A percentile compares a stretch with the other conserved stretches of the same genome.
Conservation (phyloP, 2,888 invertebrate species). For the Athalia circularis region DNA sequence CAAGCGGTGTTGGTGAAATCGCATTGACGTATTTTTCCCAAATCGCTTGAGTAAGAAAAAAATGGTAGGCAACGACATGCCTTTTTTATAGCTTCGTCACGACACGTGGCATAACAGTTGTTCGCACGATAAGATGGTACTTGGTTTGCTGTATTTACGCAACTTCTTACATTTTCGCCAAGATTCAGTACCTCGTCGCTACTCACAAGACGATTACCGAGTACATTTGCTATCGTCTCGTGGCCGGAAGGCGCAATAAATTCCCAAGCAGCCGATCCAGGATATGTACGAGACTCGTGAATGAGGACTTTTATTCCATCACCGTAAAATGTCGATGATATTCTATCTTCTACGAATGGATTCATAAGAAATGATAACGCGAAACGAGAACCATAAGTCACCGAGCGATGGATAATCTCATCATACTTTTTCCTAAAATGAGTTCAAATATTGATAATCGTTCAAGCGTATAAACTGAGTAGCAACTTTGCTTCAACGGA, state of each 20-base stretch:
- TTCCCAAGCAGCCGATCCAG: slow-evolving; percentile 57
- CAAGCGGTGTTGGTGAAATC: slow-evolving; percentile 67
- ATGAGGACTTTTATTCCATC: slow-evolving; percentile 65
- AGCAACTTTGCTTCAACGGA: too few species aligned
- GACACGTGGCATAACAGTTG: slow-evolving; percentile 69
- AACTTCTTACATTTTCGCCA: slow-evolving; percentile 58
- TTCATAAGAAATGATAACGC: slow-evolving; percentile 59
- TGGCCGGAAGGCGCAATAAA: slow-evolving; percentile 55
- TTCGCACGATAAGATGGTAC: slow-evolving; percentile 60
- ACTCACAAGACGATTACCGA: slow-evolving; percentile 54
- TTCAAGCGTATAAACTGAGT: too few species aligned
- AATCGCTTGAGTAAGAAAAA: slow-evolving; percentile 58
- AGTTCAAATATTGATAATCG: not conserved
- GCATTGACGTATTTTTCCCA: slow-evolving; percentile 58
- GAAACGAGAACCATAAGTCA: slow-evolving; percentile 56
- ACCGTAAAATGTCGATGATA: slow-evolving; percentile 57
- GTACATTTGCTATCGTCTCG: slow-evolving; percentile 58
- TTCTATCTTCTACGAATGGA: slow-evolving; percentile 51
- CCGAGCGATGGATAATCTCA: not conserved
- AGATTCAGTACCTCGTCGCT: slow-evolving; percentile 57
- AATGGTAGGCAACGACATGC: slow-evolving; percentile 69
- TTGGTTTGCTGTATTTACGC: slow-evolving; percentile 57
- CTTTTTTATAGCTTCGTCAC: slow-evolving; percentile 55
- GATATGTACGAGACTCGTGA: slow-evolving; percentile 66
- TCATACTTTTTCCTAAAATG: not conserved